These are phyloP conservation scores for Gallinago paraguaiae DNA, from an alignment of 2,113 vertebrate genomes.

Conservation along the genomic window DNA sequence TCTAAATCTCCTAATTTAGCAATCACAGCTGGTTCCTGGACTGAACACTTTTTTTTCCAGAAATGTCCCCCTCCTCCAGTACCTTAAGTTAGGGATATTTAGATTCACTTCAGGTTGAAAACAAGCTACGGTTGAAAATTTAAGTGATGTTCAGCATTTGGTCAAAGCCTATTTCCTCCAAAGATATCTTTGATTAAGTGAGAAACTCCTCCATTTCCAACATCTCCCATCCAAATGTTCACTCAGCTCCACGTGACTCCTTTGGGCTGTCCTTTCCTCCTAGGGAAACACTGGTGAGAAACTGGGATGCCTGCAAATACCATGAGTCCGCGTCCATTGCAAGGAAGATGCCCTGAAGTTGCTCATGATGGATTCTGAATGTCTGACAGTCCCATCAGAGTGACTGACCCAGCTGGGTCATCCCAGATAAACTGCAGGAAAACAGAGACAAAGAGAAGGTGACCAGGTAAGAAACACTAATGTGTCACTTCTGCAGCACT, in stretches of 20 bases:
- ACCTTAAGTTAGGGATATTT: background rate
- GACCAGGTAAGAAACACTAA: background rate
- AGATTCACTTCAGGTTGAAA: background rate
- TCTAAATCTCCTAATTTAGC: background rate
- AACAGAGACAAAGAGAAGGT: background rate
- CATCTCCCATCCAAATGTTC: background rate
- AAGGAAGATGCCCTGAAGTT: background rate
- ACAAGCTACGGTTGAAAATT: background rate
- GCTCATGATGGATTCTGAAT: background rate
- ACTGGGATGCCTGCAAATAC: background rate
- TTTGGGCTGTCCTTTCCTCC: background rate
- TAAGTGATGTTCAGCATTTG: background rate
- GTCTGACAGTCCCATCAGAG: background rate
- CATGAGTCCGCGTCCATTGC: rapidly evolving
- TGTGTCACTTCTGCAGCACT: background rate
- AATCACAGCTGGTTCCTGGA: background rate
- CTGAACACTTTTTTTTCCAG: background rate
- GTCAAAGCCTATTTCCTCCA: background rate
- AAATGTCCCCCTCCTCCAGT: background rate
- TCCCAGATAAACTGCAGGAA: background rate
- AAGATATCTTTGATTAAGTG: background rate
- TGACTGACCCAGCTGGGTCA: background rate
- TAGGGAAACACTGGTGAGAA: background rate
- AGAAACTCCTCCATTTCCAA: background rate
- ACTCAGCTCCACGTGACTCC: background rate